Percentiles rank a stretch among this genome's conserved stretches.
Conservation (phyloP, 1,140 invertebrate species). For the Stegodyphus mimosarum region DNA sequence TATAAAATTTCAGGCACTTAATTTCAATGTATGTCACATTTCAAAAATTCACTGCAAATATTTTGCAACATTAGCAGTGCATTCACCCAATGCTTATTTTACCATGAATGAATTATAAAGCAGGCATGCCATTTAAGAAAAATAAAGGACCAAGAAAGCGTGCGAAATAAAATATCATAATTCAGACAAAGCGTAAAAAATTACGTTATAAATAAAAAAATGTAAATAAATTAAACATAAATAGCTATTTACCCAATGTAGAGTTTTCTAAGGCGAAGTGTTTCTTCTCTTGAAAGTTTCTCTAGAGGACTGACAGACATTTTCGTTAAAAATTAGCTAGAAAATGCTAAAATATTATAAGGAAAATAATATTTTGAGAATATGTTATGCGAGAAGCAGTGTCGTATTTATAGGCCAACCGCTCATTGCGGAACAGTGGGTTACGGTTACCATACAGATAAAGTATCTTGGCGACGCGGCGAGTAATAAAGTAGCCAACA, state of each 20-base stretch:
- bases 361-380: not conserved
- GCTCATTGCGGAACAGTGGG: not conserved
- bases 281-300: conserved; percentile 80
- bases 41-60: too few relatives aligned
- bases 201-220: conserved; percentile 50
- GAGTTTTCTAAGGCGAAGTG: conserved; percentile 80
- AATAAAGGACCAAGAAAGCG: not conserved
- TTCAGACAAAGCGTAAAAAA: not conserved
- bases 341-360: not conserved
- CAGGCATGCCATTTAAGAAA: not conserved
- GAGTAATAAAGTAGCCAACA: too few relatives aligned
- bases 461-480: not conserved
- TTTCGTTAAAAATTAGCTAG: not conserved
- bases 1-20: too few relatives aligned
- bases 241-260: conserved; percentile 79
- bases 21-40: too few relatives aligned
- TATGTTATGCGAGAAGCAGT: not conserved
- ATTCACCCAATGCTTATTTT: not conserved
- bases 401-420: not conserved
- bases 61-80: too few relatives aligned
- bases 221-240: not conserved
- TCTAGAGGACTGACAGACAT: conserved; percentile 69
- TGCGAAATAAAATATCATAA: not conserved
- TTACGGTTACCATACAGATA: not conserved
- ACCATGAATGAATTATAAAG: not conserved